These are phyloP conservation scores for Ascaphus truei DNA, from an alignment of 2,113 vertebrate genomes.

Conservation along the genomic window DNA sequence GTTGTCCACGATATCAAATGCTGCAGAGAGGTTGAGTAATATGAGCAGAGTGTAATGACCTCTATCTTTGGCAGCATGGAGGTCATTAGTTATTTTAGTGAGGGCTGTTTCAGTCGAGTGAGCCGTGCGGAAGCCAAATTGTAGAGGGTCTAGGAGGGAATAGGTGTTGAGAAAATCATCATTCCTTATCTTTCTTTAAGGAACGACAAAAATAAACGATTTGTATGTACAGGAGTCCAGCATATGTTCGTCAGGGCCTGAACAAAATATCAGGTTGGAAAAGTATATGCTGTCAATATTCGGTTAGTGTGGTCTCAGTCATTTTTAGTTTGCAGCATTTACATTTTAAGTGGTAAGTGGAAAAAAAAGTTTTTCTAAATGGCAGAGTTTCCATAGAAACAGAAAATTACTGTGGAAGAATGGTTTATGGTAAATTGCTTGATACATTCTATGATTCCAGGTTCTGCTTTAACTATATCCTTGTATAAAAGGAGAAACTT, in stretches of 20 bases:
- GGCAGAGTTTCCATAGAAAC: constrained; percentile 8
- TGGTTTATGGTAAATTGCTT: constrained; percentile 20
- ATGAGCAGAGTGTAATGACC: too few species aligned
- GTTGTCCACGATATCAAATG: too few species aligned
- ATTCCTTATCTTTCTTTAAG: too few species aligned
- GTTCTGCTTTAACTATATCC: constrained; percentile 29
- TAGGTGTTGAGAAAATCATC: too few species aligned
- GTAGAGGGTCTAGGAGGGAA: too few species aligned
- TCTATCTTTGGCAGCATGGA: too few species aligned
- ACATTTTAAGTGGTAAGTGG: constrained; percentile 13
- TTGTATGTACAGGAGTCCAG: too few species aligned
- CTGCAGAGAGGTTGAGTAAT: too few species aligned
- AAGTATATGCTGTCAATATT: constrained; percentile 15
- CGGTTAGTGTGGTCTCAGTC: constrained; percentile 4
- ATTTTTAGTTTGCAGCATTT: constrained; percentile 1
- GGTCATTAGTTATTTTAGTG: too few species aligned
- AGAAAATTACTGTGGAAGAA: constrained; percentile 22
- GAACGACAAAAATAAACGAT: too few species aligned
- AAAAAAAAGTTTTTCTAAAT: constrained; percentile 12
- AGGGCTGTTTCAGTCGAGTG: too few species aligned
- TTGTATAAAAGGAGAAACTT: neutral
- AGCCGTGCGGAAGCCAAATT: too few species aligned
- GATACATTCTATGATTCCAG: constrained; percentile 9
- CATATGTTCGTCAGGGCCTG: neutral
- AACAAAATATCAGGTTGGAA: neutral